Percentiles rank a stretch among this genome's conserved stretches.
These are phyloP conservation scores for Drosophila eugracilis DNA, from an alignment of 1,140 invertebrate species.

Conservation along the genomic window DNA sequence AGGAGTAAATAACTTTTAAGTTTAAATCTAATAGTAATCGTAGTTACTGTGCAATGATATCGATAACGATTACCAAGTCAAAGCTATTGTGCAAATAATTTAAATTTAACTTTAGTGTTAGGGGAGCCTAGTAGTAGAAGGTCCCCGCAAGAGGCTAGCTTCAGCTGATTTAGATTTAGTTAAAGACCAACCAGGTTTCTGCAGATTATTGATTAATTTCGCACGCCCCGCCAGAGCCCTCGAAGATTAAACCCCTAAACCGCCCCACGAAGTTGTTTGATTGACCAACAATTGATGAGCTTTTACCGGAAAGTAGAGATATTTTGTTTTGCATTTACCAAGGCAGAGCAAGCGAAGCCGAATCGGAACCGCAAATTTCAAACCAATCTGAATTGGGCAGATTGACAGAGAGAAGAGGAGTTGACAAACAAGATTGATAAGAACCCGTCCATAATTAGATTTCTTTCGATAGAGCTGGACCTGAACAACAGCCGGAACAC, in stretches of 20 bases:
- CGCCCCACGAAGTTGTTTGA: constrained; percentile 30
- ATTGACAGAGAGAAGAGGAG: constrained; percentile 33
- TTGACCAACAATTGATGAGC: constrained; percentile 73
- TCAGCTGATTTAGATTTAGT: constrained; percentile 64
- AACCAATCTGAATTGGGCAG: constrained; percentile 20
- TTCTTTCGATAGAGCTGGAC: constrained; percentile 67
- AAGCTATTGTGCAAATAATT: constrained; percentile 45
- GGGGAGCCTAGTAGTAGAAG: constrained; percentile 21
- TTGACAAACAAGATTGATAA: constrained; percentile 84
- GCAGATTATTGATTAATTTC: constrained; percentile 57
- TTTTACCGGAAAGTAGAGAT: constrained; percentile 69
- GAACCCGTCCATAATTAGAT: constrained; percentile 84
- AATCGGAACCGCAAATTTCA: constrained; percentile 29
- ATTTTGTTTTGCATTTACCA: constrained; percentile 81
- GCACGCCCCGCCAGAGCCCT: constrained; percentile 17
- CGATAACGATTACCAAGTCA: not conserved
- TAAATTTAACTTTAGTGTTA: constrained; percentile 43
- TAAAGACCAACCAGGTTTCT: constrained; percentile 73
- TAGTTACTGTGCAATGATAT: constrained; percentile 29
- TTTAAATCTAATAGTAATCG: constrained; percentile 35
- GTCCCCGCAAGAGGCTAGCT: constrained; percentile 38
- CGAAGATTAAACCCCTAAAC: constrained; percentile 6
- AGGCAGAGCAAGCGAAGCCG: constrained; percentile 24
- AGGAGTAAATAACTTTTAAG: constrained; percentile 62
- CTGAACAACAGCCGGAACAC: constrained; percentile 19